Evolutionary conservation across 2,888 invertebrate genomes (phyloP), one percentile per base, ranked within the genome.

Genomic region (Acanthosepion esculentum): DNA sequence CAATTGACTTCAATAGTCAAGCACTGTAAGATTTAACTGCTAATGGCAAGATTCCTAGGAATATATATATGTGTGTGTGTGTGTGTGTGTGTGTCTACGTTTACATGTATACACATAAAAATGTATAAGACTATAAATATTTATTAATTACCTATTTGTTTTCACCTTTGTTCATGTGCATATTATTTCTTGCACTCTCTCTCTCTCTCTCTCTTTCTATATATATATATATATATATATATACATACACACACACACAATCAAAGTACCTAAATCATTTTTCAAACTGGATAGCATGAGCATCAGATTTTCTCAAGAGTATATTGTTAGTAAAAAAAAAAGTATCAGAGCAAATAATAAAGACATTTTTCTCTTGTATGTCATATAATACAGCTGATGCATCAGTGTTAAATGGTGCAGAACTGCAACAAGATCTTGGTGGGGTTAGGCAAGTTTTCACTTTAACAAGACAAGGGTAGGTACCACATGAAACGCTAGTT

Each of bases 241-340:
- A 41, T 3, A 41, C 41, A 41, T 3, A 41, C 41, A 41, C 41
- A 41, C 41, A 41, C 41, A 41, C 41, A 41, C 59, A 33, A 15
- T n/a, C n/a, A 33, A 78, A 10, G n/a, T n/a, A 5, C 78, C n/a
- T 5, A n/a, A 78, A 78, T 33, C 15, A 78, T 78, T 78, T 78
- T 78, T 78, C n/a, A n/a, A n/a, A 78, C n/a, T n/a, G 33, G 78
- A 78, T 12, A 78, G n/a, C n/a, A 78, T n/a, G 78, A n/a, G 15
- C 78, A 78, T 78, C n/a, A 78, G n/a, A 78, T 78, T 78, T 78
- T 78, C 78, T 78, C n/a, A 78, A 78, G 78, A n/a, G 78, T 78
- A 78, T 78, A 78, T 78, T 78, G 33, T 78, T 78, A n/a, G 78
- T n/a, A 18, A 33, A 78, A 78, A 78, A 78, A 78, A n/a, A 78